Evolutionary conservation across 2,888 invertebrate genomes (phyloP), one percentile per base, ranked within the genome.

Genomic region (Ennomos fuscantarius): DNA sequence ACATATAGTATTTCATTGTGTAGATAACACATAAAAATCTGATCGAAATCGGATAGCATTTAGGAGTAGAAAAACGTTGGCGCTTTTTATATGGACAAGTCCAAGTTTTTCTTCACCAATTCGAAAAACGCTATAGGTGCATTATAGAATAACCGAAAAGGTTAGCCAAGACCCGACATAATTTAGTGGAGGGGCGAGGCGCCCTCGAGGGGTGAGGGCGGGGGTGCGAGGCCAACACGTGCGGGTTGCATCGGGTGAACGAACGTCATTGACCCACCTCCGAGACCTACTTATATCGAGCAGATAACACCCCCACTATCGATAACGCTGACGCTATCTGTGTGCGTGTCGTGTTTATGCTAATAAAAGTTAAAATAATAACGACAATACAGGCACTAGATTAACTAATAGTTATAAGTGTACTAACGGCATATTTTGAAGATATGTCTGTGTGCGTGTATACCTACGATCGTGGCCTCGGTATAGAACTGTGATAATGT

Each of bases 241-340:
- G 89, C 84, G 82, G 84, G 76, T 73, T 88, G 89, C 88, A 88
- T 73, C 82, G 86, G 89, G 89, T 90, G 80, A 87, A 89, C 82
- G 91, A 90, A 88, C 91, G 91, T 87, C 90, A 90, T 91, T 91
- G 91, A 91, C 91, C 91, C 88, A 90, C 81, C 91, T 90, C 72
- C 69, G 79, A 78, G 85, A 72, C 83, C 87, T 86, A 89, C 85
- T 82, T 87, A 80, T 76, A 79, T 65, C 70, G 81, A 75, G 76
- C 76, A 75, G 89, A 86, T 87, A 89, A 87, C 86, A 87, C 87
- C 89, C 87, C 87, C 81, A 75, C 71, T 64, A n/a, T 5, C 36
- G 81, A 83, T 81, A 83, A 73, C 72, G 8, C 36, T 11, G 6
- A 32, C 33, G 65, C 61, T 57, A 55, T 49, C 50, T 73, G 66